Conservation (phyloP, 2,888 invertebrate species). For the Blomia tropicalis region DNA sequence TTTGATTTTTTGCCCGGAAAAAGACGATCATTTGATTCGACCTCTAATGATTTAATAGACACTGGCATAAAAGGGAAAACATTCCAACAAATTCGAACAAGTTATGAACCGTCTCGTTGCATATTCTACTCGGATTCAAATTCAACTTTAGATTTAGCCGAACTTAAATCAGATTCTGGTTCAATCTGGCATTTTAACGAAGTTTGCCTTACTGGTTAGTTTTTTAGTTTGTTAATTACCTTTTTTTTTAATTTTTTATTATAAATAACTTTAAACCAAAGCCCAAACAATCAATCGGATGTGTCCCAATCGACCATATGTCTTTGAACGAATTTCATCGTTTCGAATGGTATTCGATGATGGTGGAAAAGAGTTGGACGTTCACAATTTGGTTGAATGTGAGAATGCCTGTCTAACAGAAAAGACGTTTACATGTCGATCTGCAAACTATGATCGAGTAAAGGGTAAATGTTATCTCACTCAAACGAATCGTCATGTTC, state of each 20-base stretch:
- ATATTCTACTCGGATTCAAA: background rate
- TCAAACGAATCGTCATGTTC: conserved; percentile 64
- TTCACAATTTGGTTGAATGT: conserved; percentile 69
- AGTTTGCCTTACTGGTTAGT: conserved; percentile 23
- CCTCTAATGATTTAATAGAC: background rate
- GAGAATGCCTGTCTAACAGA: conserved; percentile 77
- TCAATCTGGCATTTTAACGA: conserved; percentile 8
- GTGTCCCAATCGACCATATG: conserved; percentile 70
- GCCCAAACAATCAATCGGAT: conserved; percentile 2
- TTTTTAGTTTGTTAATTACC: too few species aligned
- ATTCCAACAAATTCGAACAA: background rate
- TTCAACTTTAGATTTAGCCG: background rate
- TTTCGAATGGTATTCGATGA: conserved; percentile 30
- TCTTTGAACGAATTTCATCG: conserved; percentile 57
- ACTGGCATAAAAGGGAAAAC: background rate
- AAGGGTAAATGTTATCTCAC: conserved; percentile 62
- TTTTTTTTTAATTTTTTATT: background rate
- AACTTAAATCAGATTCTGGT: background rate
- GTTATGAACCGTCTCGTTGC: conserved; percentile 24
- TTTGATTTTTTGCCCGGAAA: conserved; percentile 81
- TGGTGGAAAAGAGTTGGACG: conserved; percentile 54
- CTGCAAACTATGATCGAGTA: conserved; percentile 63
- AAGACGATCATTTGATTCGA: conserved; percentile 50
- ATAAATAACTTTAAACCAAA: background rate
- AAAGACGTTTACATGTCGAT: conserved; percentile 56